phyloP scores from a whole-genome alignment of 2,888 invertebrate genomes.

The Coremacera marginata region DNA sequence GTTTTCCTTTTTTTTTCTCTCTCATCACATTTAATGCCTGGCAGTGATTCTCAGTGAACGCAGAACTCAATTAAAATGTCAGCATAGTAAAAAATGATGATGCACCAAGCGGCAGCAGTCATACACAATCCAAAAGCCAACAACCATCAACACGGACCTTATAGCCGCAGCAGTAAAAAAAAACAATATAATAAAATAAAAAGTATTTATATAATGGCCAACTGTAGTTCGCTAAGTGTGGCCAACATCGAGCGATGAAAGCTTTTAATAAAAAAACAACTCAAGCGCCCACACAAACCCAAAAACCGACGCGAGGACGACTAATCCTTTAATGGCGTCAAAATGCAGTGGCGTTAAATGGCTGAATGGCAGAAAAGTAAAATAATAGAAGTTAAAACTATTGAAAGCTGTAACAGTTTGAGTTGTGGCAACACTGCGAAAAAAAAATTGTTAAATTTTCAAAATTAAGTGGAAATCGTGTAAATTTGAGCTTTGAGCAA shows the following conservation, averaged over 20 bases:
- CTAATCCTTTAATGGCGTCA: conserved; percentile 42
- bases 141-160: neutral
- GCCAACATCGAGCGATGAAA: neutral
- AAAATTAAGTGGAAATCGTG: neutral
- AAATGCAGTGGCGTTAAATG: conserved; percentile 9
- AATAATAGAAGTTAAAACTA: conserved; percentile 49
- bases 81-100: conserved; percentile 48
- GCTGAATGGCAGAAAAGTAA: conserved; percentile 2
- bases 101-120: conserved; percentile 13
- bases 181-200: neutral
- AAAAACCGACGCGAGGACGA: conserved; percentile 17
- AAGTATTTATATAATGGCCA: conserved; percentile 12
- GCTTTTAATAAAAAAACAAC: neutral
- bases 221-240: neutral
- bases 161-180: neutral
- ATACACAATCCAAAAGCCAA: neutral
- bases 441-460: neutral
- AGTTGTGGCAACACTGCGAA: conserved; percentile 17
- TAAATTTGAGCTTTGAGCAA: too few relatives aligned
- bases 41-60: conserved; percentile 45
- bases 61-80: conserved; percentile 54
- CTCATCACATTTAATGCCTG: conserved; percentile 23
- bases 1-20: conserved; percentile 27
- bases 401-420: conserved; percentile 51
- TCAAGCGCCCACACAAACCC: neutral